Conservation (phyloP, 1,140 invertebrate species). For the Drosophila burlai region DNA sequence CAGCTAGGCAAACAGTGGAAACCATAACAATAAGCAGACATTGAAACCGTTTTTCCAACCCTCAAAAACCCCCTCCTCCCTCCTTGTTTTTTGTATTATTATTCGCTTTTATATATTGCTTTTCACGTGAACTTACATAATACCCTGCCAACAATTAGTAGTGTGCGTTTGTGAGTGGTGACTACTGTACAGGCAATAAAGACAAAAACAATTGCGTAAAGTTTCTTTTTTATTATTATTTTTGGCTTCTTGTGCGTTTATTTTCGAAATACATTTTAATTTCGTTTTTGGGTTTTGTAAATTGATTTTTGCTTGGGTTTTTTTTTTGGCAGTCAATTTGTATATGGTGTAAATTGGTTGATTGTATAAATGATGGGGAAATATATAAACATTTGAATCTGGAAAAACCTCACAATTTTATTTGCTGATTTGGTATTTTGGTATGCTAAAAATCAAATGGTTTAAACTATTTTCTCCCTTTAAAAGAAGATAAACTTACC, state of each 20-base stretch:
- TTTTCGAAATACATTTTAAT: slow-evolving; percentile 63
- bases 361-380: background rate
- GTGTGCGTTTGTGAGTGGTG: slow-evolving; percentile 5
- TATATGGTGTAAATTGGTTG: slow-evolving; percentile 45
- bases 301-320: slow-evolving; percentile 28
- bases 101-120: slow-evolving; percentile 34
- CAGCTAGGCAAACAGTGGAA: slow-evolving; percentile 57
- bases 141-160: slow-evolving; percentile 9
- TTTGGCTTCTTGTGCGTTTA: slow-evolving; percentile 51
- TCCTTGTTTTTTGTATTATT: slow-evolving; percentile 20
- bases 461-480: too few relatives aligned
- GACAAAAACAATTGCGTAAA: slow-evolving; percentile 46
- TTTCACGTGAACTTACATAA: slow-evolving; percentile 69
- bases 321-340: slow-evolving; percentile 57
- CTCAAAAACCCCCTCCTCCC: background rate
- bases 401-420: background rate
- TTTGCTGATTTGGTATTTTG: background rate
- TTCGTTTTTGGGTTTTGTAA: slow-evolving; percentile 34
- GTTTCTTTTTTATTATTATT: slow-evolving; percentile 6
- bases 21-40: slow-evolving; percentile 35
- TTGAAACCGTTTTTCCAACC: slow-evolving; percentile 40
- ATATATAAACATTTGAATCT: background rate
- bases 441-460: too few relatives aligned
- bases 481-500: too few relatives aligned
- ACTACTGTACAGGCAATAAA: slow-evolving; percentile 26